A percentile compares a stretch with the other conserved stretches of the same genome.
Evolutionary conservation across 2,113 vertebrate genomes (phyloP).

Genomic region (Siniperca knerii): DNA sequence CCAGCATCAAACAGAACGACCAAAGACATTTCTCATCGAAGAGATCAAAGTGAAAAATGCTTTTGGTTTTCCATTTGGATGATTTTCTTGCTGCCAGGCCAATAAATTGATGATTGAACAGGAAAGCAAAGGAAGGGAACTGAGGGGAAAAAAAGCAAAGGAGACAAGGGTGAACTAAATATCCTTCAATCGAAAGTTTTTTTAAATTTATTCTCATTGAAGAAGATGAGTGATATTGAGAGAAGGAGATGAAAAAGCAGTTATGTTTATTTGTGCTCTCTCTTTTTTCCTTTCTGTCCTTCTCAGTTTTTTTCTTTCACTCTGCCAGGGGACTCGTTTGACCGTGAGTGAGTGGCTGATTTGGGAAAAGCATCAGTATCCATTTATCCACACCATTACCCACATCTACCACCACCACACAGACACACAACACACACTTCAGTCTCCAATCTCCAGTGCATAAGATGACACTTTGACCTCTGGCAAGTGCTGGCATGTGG

Average conservation of each 20-base stretch:
- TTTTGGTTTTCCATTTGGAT: slow-evolving; percentile 28
- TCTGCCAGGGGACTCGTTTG: slow-evolving; percentile 41
- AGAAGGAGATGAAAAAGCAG: slow-evolving; percentile 38
- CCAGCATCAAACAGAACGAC: slow-evolving; percentile 32
- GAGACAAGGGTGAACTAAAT: background rate
- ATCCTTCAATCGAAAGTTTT: slow-evolving; percentile 21
- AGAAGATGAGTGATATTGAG: background rate
- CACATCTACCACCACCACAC: slow-evolving; percentile 38
- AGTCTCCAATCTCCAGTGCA: slow-evolving; percentile 32
- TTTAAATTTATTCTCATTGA: slow-evolving; percentile 31
- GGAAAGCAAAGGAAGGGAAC: slow-evolving; percentile 13
- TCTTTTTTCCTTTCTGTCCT: slow-evolving; percentile 2
- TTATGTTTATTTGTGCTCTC: background rate
- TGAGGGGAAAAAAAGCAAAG: background rate
- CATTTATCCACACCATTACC: slow-evolving; percentile 76
- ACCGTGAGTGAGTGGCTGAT: slow-evolving; percentile 35
- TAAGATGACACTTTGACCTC: slow-evolving; percentile 51
- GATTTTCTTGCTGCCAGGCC: slow-evolving; percentile 26
- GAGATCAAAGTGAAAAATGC: slow-evolving; percentile 38
- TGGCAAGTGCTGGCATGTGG: slow-evolving; percentile 39
- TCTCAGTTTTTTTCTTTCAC: background rate
- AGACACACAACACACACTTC: slow-evolving; percentile 11
- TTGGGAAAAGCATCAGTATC: slow-evolving; percentile 62
- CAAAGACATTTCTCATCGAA: slow-evolving; percentile 49
- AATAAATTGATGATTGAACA: slow-evolving; percentile 44